Conservation (phyloP, 2,888 invertebrate genomes). For the Zaprionus lineosus region DNA sequence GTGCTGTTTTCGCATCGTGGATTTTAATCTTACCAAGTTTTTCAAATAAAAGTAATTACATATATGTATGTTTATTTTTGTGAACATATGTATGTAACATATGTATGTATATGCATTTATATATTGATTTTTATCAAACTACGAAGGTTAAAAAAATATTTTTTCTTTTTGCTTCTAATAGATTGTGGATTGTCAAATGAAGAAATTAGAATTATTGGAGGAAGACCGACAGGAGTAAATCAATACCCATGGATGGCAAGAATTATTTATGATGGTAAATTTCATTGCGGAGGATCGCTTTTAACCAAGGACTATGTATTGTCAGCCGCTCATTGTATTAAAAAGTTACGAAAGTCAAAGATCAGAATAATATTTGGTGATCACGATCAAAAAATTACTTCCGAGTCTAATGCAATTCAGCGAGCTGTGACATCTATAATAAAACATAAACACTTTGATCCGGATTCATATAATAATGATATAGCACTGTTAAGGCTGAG, state of each 20-base stretch:
- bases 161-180: constrained; percentile 82
- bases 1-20: too few relatives aligned
- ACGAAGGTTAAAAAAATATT: too few relatives aligned
- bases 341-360: constrained; percentile 89
- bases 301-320: constrained; percentile 92
- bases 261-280: constrained; percentile 93
- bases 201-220: constrained; percentile 94
- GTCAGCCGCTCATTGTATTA: constrained; percentile 93
- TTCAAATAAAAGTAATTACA: too few relatives aligned
- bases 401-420: constrained; percentile 91
- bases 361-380: constrained; percentile 92
- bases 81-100: too few relatives aligned
- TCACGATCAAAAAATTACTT: constrained; percentile 91
- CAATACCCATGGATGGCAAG: constrained; percentile 94
- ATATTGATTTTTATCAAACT: too few relatives aligned
- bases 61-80: too few relatives aligned
- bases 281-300: constrained; percentile 93
- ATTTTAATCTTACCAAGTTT: too few relatives aligned
- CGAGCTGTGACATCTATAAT: constrained; percentile 90
- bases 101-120: too few relatives aligned
- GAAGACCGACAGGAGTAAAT: constrained; percentile 90
- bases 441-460: constrained; percentile 91
- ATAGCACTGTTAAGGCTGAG: constrained; percentile 90
- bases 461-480: constrained; percentile 93
- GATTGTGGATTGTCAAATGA: constrained; percentile 93